phyloP scores from a whole-genome alignment of 2,797 vertebrate genomes.

The Potorous gilbertii region DNA sequence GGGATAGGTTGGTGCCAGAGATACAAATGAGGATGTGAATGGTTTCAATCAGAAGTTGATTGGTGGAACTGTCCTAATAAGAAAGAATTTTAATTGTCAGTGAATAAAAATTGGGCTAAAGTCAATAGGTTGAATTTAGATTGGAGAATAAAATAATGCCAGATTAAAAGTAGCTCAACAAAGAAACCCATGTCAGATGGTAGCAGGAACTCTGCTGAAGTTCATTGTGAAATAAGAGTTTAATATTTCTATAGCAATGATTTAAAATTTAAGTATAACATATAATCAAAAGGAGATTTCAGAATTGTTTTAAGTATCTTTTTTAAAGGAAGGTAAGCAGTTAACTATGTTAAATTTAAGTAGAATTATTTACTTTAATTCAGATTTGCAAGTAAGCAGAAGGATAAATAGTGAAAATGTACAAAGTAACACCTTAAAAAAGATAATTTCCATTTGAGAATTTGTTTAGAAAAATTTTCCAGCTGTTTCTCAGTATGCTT shows the following conservation, averaged over 20 bases:
- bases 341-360: conserved; percentile 61
- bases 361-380: conserved; percentile 60
- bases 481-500: conserved; percentile 50
- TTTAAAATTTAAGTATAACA: conserved; percentile 56
- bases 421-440: conserved; percentile 68
- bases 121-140: background rate
- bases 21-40: background rate
- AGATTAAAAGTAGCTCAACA: background rate
- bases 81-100: background rate
- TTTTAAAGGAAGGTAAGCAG: conserved; percentile 67
- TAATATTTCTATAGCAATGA: conserved; percentile 69
- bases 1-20: background rate
- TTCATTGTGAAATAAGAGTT: conserved; percentile 45
- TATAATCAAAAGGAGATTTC: conserved; percentile 75
- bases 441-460: conserved; percentile 50
- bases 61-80: background rate
- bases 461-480: conserved; percentile 62
- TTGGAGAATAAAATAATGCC: background rate
- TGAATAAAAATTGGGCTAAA: background rate
- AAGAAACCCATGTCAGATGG: too few relatives aligned
- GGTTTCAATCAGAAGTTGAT: background rate
- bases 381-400: conserved; percentile 65
- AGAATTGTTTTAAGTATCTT: conserved; percentile 66
- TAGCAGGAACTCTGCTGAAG: background rate
- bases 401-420: conserved; percentile 65